Conservation (phyloP, 2,113 vertebrate genomes). For the Clarias gariepinus region DNA sequence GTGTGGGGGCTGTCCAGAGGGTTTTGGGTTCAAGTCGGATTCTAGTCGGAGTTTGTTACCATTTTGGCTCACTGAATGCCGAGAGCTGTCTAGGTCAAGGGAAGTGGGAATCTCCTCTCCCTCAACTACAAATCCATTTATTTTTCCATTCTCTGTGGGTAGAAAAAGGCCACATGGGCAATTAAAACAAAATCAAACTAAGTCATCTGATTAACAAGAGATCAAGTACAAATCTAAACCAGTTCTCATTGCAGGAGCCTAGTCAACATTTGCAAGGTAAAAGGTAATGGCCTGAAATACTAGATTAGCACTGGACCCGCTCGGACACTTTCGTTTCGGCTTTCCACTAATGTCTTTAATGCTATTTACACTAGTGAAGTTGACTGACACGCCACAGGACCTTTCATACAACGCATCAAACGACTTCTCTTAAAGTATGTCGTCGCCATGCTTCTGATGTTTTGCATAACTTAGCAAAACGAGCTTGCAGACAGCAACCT, state of each 20-base stretch:
- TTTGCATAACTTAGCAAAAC: neutral
- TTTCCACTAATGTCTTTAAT: neutral
- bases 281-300: neutral
- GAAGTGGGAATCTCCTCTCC: slow-evolving; percentile 67
- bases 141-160: slow-evolving; percentile 71
- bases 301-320: neutral
- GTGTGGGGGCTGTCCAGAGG: slow-evolving; percentile 60
- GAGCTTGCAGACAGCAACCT: neutral
- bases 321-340: neutral
- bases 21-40: slow-evolving; percentile 67
- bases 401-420: neutral
- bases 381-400: neutral
- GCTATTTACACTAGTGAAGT: neutral
- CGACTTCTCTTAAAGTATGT: neutral
- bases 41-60: slow-evolving; percentile 67
- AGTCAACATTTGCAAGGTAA: slow-evolving; percentile 28
- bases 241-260: slow-evolving; percentile 13
- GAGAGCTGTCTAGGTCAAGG: slow-evolving; percentile 63
- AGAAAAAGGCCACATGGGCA: slow-evolving; percentile 56
- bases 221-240: slow-evolving; percentile 24
- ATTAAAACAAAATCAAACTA: slow-evolving; percentile 17
- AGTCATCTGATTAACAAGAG: slow-evolving; percentile 33
- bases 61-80: slow-evolving; percentile 65
- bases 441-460: neutral
- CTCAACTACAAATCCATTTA: slow-evolving; percentile 68